These are phyloP conservation scores for Cheiracanthium punctorium DNA, from an alignment of 2,888 invertebrate species.

Conservation along the genomic window DNA sequence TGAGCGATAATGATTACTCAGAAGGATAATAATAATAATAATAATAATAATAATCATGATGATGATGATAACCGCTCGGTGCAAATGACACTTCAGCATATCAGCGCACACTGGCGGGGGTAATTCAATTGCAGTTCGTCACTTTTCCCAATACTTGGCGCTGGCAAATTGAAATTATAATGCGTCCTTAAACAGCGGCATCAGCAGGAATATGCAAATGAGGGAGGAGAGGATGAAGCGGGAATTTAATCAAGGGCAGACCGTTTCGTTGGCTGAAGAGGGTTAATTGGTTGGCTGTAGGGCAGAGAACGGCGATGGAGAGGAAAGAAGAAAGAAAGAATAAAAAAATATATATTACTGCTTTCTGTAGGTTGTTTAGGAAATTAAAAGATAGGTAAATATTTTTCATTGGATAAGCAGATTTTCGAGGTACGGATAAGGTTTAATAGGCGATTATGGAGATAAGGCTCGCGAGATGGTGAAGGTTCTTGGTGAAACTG, in stretches of 20 bases:
- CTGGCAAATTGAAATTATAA: slow-evolving; percentile 8
- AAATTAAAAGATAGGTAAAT: slow-evolving; percentile 10
- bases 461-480: neutral
- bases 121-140: neutral
- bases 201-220: slow-evolving; percentile 4
- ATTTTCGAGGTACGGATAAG: neutral
- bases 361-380: neutral
- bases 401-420: slow-evolving; percentile 15
- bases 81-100: slow-evolving; percentile 1
- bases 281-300: slow-evolving; percentile 10
- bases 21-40: slow-evolving; percentile 4
- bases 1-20: slow-evolving; percentile 11
- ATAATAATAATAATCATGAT: neutral
- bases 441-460: neutral
- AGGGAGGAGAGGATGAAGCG: neutral
- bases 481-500: too few species aligned
- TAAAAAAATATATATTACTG: too few species aligned
- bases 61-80: neutral
- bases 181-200: neutral
- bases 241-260: slow-evolving; percentile 5
- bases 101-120: neutral
- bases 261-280: slow-evolving; percentile 12
- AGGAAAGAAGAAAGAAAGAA: too few species aligned
- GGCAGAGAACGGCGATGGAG: neutral
- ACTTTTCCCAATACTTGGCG: slow-evolving; percentile 8